Base-by-base conservation (phyloP, 2,113 vertebrate genomes). In the Capricornis sumatraensis region DNA sequence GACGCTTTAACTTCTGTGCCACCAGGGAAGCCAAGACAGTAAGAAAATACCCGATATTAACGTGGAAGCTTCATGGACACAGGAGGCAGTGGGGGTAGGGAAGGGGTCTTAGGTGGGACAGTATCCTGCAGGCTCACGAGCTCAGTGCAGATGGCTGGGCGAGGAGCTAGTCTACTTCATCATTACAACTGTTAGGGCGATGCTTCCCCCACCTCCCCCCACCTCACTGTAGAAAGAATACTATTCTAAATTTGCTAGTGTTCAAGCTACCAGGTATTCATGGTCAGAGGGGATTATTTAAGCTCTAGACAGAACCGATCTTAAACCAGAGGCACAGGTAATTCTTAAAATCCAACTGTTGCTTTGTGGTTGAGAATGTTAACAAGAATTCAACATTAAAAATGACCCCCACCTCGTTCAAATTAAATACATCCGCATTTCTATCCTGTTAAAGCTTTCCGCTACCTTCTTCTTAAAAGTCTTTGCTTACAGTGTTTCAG, bases 141-240 rank as follows among this genome's bases (percentile, higher is more conserved):
- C 7, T 64, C 3, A 15, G 2, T 19, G 27, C 6, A 33, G 12
- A 15, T 13, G 10, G 8, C 6, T 62, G 13, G 7, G 4, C 0
- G 0, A 8, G 17, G 4, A 90, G 16, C 13, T 16, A 21, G 4
- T 30, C 12, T 14, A 4, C 7, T 16, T 87, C 7, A 53, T 4
- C 52, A 14, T 45, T 16, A 40, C 12, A n/a, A 10, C 16, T 76
- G 4, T 7, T 15, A 58, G 1, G 0, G 3, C 1, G 8, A 28
- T 5, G 33, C 3, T 67, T 58, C 60, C 81, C 27, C 40, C 28
- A 25, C 0, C 14, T 3, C 33, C 27, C 4, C 17, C 4, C 11
- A 40, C 5, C 47, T 62, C 43, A 58, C 0, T 52, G 12, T 10
- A 58, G 33, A 36, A 7, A 53, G 25, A 87, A 23, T 43, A 47